phyloP scores from a whole-genome alignment of 2,888 invertebrate genomes.

The Latheticus oryzae region DNA sequence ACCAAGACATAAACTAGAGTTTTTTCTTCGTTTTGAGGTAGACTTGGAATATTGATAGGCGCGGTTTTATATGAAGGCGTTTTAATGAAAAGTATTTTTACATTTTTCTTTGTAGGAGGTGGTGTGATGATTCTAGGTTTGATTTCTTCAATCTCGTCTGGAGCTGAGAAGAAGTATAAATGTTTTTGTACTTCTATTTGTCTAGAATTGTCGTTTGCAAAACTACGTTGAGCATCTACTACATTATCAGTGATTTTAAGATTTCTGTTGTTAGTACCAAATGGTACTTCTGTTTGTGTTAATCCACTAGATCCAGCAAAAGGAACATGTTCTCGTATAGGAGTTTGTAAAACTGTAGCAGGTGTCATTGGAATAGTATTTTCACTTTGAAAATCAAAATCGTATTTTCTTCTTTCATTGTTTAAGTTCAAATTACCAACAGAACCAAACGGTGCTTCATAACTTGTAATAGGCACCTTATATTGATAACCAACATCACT shows the following conservation, averaged over 20 bases:
- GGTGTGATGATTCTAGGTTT: conserved; percentile 49
- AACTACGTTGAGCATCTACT: no score
- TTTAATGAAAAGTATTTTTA: conserved; percentile 67
- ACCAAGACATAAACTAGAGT: conserved; percentile 62
- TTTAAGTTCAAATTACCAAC: conserved; percentile 30
- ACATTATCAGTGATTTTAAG: no score
- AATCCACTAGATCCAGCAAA: conserved; percentile 1
- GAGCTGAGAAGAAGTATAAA: conserved; percentile 60
- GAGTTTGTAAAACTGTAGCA: conserved; percentile 19
- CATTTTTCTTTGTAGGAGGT: conserved; percentile 61
- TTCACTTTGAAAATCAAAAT: no score
- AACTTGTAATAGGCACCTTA: conserved; percentile 65
- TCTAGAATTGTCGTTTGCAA: conserved; percentile 2
- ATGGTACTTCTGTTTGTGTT: neutral
- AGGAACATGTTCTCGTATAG: conserved; percentile 13
- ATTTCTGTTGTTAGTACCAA: no score
- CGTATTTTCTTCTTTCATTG: conserved; percentile 18
- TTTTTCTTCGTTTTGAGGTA: conserved; percentile 57
- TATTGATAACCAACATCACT: conserved; percentile 59
- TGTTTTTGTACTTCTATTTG: conserved; percentile 54
- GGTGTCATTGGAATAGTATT: neutral
- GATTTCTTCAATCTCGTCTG: conserved; percentile 56
- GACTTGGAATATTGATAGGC: conserved; percentile 53
- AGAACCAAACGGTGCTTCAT: conserved; percentile 62
- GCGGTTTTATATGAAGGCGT: conserved; percentile 55